Evolutionary conservation across 2,113 vertebrate genomes (phyloP), one percentile per base, ranked within the genome.

Genomic region (Grantiella picta): DNA sequence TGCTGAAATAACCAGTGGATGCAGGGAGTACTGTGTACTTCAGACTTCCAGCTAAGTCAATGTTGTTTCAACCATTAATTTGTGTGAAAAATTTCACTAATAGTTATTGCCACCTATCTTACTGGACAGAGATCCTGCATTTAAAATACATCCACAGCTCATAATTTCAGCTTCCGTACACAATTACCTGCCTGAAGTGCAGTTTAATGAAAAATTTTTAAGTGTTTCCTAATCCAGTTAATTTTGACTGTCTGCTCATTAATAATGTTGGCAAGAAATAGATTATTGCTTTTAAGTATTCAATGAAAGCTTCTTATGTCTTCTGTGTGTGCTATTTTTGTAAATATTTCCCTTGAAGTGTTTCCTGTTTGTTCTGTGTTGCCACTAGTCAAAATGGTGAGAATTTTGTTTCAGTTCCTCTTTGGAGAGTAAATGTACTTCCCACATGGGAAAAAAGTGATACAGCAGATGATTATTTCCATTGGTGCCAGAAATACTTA

Each of bases 261-360:
- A 86, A 70, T 22, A 86, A 70, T 35, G 44, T 57, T 64, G 40
- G 44, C 54, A 76, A 83, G 53, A 79, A 90, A 64, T 42, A 89
- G 72, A 40, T 79, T 59, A 49, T 63, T 69, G 15, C 65, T 79
- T 94, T 68, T 52, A 84, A 68, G 53, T 69, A 86, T 54, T 92
- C 17, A 31, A 45, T 66, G 38, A 73, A 81, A 54, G 28, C 22
- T 83, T n/a, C 57, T 87, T 76, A 20, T 18, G 15, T 78, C 53
- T 54, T 71, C n/a, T 68, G 18, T 21, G 15, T 44, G 52, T 0
- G 9, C 65, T 90, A 59, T 83, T 90, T 95, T 76, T 69, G 33
- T 82, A 79, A 84, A 49, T 72, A 87, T 82, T 96, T 93, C 89
- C 59, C 53, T 71, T 94, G 81, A 96, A 92, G 66, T 91, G 63